Evolutionary conservation across 2,888 invertebrate genomes (phyloP).

Genomic region (Oxyteleia sp.): DNA sequence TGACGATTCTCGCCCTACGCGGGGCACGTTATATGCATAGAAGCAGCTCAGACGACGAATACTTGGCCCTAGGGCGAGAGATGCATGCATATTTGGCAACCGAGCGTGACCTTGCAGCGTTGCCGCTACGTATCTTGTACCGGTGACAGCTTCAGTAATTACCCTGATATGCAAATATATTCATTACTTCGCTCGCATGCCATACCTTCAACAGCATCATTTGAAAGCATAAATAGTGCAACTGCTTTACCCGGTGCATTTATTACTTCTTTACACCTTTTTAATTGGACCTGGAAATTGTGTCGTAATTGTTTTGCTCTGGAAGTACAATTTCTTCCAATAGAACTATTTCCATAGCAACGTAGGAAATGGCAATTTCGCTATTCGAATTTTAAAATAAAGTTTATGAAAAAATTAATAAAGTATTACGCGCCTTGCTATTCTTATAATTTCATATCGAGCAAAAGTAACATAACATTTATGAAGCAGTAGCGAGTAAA

Average conservation of each 20-base stretch:
- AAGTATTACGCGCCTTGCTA: not conserved
- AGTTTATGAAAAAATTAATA: conserved; percentile 24
- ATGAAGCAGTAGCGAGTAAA: conserved; percentile 29
- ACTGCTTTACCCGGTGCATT: conserved; percentile 35
- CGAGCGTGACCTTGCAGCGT: conserved; percentile 80
- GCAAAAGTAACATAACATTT: conserved; percentile 45
- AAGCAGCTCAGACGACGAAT: conserved; percentile 80
- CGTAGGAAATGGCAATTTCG: not conserved
- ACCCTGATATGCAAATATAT: conserved; percentile 87
- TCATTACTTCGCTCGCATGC: conserved; percentile 84
- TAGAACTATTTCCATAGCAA: not conserved
- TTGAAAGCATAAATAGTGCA: conserved; percentile 39
- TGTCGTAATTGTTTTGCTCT: not conserved
- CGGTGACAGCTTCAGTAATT: conserved; percentile 85
- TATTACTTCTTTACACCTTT: conserved; percentile 36
- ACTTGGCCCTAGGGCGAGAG: conserved; percentile 81
- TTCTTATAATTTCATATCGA: conserved; percentile 36
- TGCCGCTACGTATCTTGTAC: conserved; percentile 82
- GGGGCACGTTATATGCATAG: conserved; percentile 82
- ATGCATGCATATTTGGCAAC: conserved; percentile 87
- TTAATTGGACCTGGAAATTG: conserved; percentile 14
- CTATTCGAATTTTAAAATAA: not conserved
- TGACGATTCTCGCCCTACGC: conserved; percentile 84
- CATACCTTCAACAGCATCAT: conserved; percentile 76
- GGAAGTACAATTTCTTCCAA: not conserved